These are phyloP conservation scores for Pegoplata infirma DNA, from an alignment of 2,888 invertebrate genomes.

Conservation along the genomic window DNA sequence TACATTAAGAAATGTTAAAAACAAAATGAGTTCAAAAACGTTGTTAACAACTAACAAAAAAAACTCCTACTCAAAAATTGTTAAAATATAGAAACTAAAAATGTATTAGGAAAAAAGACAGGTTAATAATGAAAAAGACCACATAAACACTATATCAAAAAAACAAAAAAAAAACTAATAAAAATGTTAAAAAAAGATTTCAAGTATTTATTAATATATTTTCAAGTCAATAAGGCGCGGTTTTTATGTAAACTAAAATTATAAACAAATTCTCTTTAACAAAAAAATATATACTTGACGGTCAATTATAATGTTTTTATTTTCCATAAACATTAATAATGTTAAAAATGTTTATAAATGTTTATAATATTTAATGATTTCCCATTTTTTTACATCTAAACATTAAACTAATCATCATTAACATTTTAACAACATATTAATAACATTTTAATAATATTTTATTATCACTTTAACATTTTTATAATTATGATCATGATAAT, in stretches of 20 bases:
- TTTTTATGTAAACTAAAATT: constrained; percentile 8
- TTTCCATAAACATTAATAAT: background rate
- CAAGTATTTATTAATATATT: too few relatives aligned
- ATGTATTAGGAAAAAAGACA: constrained; percentile 14
- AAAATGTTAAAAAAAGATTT: constrained; percentile 3
- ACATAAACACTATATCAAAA: background rate
- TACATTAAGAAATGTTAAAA: background rate
- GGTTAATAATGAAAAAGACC: constrained; percentile 11
- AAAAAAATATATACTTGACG: background rate
- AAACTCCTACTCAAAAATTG: constrained; percentile 51
- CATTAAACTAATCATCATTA: background rate
- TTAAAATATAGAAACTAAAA: too few relatives aligned
- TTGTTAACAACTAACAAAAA: constrained; percentile 42
- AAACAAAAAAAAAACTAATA: background rate
- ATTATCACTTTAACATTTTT: background rate
- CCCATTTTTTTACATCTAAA: background rate
- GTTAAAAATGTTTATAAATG: background rate
- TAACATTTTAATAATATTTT: too few relatives aligned
- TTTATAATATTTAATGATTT: background rate
- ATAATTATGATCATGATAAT: background rate
- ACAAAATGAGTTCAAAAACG: constrained; percentile 51
- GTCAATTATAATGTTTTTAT: constrained; percentile 4
- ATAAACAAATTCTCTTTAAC: background rate
- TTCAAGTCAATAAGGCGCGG: constrained; percentile 29
- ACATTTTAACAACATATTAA: constrained; percentile 4